These are phyloP conservation scores for Lepidostoma basale DNA, from an alignment of 1,140 invertebrate species.

Conservation along the genomic window DNA sequence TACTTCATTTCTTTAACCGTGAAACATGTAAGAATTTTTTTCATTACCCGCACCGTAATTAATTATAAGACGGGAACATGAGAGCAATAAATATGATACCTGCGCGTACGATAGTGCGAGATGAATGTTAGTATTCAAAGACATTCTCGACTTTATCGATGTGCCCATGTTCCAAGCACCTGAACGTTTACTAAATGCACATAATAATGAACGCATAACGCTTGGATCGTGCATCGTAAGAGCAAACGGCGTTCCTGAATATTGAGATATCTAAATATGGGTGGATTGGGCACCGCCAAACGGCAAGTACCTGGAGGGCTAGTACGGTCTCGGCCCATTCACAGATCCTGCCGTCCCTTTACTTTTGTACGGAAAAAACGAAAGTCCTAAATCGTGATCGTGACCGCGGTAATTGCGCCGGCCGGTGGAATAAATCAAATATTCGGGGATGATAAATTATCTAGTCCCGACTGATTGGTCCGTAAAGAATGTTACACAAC, in stretches of 20 bases:
- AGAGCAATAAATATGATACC: not conserved
- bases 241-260: too few relatives aligned
- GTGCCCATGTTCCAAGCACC: too few relatives aligned
- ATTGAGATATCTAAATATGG: too few relatives aligned
- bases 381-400: slow-evolving; percentile 26
- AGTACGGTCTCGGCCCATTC: not conserved
- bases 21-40: slow-evolving; percentile 3
- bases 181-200: too few relatives aligned
- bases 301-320: not conserved
- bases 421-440: slow-evolving; percentile 2
- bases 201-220: too few relatives aligned
- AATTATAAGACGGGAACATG: not conserved
- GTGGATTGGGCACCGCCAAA: not conserved
- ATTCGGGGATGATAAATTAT: slow-evolving; percentile 14
- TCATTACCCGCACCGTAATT: slow-evolving; percentile 5
- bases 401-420: slow-evolving; percentile 1
- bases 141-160: too few relatives aligned
- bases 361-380: slow-evolving; percentile 18
- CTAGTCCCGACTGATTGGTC: not conserved
- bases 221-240: too few relatives aligned
- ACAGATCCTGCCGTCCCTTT: slow-evolving; percentile 11
- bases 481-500: not conserved
- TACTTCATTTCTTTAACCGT: not conserved
- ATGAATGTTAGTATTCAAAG: too few relatives aligned
- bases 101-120: too few relatives aligned